Conservation (phyloP, 2,888 invertebrate species). For the Eupithecia centaureata region DNA sequence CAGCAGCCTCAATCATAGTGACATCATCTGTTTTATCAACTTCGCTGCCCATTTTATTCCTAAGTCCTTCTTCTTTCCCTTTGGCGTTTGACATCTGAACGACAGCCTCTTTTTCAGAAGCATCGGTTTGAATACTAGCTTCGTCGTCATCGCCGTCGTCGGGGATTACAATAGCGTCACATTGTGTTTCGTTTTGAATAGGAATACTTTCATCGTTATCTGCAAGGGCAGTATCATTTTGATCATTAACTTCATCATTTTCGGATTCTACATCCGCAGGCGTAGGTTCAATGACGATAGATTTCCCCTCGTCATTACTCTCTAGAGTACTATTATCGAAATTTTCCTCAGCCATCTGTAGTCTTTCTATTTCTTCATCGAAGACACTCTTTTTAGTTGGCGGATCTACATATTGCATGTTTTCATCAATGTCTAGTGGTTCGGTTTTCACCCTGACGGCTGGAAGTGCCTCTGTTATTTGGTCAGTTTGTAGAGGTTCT, state of each 20-base stretch:
- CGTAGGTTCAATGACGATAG: conserved; percentile 17
- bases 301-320: neutral
- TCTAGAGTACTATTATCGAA: conserved; percentile 6
- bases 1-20: neutral
- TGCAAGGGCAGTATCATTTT: neutral
- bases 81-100: neutral
- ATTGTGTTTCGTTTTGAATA: neutral
- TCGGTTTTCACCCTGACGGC: conserved; percentile 45
- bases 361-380: conserved; percentile 36
- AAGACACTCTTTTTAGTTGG: conserved; percentile 29
- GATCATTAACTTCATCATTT: neutral
- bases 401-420: conserved; percentile 18
- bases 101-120: neutral
- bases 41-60: neutral
- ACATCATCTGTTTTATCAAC: neutral
- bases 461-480: conserved; percentile 12
- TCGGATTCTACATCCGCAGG: neutral
- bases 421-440: conserved; percentile 39
- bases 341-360: conserved; percentile 31
- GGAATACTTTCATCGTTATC: neutral
- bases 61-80: neutral
- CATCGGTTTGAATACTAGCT: conserved; percentile 2
- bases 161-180: conserved; percentile 34
- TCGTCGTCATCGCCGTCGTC: conserved; percentile 38
- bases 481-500: neutral